Conservation (phyloP, 2,113 vertebrate genomes). For the Cisticola juncidis region DNA sequence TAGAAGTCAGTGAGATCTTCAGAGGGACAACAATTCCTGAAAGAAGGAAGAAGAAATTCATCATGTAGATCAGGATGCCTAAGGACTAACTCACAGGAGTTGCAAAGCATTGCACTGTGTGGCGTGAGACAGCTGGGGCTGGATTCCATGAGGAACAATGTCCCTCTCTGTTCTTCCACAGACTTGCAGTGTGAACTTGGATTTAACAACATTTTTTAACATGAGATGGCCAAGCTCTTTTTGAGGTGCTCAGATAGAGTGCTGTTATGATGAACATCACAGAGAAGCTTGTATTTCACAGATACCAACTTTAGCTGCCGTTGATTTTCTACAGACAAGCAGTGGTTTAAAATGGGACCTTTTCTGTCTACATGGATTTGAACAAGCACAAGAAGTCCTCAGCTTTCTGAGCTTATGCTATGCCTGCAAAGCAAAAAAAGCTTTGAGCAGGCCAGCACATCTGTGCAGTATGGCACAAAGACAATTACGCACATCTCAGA, state of each 20-base stretch:
- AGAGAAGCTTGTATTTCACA: background rate
- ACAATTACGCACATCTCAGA: constrained; percentile 1
- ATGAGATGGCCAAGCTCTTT: background rate
- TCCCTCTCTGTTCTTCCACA: background rate
- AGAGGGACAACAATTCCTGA: background rate
- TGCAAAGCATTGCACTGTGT: background rate
- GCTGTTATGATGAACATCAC: background rate
- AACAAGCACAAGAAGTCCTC: background rate
- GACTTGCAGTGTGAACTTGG: background rate
- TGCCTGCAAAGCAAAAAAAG: background rate
- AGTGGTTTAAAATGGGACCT: background rate
- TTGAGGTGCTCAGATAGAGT: background rate
- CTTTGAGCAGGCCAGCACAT: background rate
- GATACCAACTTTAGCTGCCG: background rate
- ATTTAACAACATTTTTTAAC: background rate
- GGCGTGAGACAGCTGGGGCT: background rate
- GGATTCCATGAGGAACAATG: background rate
- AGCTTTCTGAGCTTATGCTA: background rate
- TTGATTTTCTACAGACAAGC: background rate
- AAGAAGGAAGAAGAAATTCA: background rate
- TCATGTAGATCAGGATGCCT: background rate
- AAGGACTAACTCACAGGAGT: background rate
- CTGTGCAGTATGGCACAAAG: background rate
- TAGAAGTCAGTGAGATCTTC: background rate
- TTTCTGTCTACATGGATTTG: background rate